Evolutionary conservation across 2,888 invertebrate species (phyloP), one percentile per base, ranked within the genome.

Genomic region (Chironomus riparius): DNA sequence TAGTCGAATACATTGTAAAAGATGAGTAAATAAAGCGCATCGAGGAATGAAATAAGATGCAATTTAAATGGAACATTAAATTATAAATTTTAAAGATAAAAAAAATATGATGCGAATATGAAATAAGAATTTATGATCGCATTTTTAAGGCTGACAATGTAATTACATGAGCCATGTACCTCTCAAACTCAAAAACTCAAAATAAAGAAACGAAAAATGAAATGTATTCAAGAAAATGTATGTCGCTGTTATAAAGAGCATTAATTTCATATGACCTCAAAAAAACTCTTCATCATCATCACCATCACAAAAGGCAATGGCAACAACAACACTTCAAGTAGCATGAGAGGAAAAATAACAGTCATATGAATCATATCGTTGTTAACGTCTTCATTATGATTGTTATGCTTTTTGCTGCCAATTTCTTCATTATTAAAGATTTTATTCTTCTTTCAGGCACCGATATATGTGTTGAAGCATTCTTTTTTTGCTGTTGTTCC

Each of bases 131-230:
- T 69, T 47, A 69, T 69, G 69, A 47, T 47, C 47, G 69, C 7
- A 38, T 38, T 38, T 56, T 56, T 56, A 56, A 18, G n/a, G 56
- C 15, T 56, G 56, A 18, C 22, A 70, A n/a, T 15, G 50, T 70
- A 70, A 70, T 70, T 70, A 56, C 70, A 70, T 70, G 70, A 56
- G 70, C 56, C 70, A 70, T 70, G 70, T 70, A 18, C 56, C 56
- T 56, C 15, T 50, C 50, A 50, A 50, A 4, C 15, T 50, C 15
- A 5, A 56, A 56, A 56, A n/a, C 4, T 5, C 28, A 15, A 15
- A 56, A 56, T 2, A 18, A 18, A 15, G 7, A 6, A 56, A 15
- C 18, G 7, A n/a, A 56, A 56, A 56, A 50, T 2, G n/a, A 50
- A 15, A 7, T 56, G 7, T n/a, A 18, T 15, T 56, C 56, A 56